Base-by-base conservation (phyloP, 2,888 invertebrate genomes). In the Drosophila fulvimacula region DNA sequence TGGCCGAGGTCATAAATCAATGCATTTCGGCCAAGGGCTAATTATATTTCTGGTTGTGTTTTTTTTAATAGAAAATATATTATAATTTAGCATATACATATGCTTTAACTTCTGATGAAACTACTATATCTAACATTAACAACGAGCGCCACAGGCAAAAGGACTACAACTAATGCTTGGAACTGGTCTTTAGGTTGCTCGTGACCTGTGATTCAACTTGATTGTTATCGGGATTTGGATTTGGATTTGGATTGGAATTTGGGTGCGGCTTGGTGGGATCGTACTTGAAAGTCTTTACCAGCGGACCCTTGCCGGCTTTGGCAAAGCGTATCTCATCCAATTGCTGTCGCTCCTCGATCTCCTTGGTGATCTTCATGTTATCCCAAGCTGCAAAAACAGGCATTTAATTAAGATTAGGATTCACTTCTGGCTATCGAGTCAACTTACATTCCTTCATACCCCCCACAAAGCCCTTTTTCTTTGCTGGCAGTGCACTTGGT, bases 1-100 rank as follows among this genome's bases (percentile, higher is more conserved):
- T 99, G 0, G 95, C 98, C 38, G 96, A 96, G 92, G 98, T 99
- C 15, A 98, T 99, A 7, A 99, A 99, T 92, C 97, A 98, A 90
- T 99, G 99, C 91, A 94, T 98, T 38, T 77, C 91, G 5, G 59
- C 77, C 0, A 89, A 74, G 62, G 77, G 80, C 41, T 87, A 73
- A 83, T 38, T 49, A 9, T 1, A 9, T 19, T 49, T 52, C 24
- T 48, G 44, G 5, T 38, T 36, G 21, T 75, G 44, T 27, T 44
- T 56, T 19, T 19, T 69, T 63, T 56, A 63, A 68, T 72, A 80
- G 48, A 82, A 82, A 75, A 84, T 69, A 73, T 64, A 39, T 38
- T 83, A 67, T 79, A 66, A 79, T 70, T 77, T 66, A 84, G 69
- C 74, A 73, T 79, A 82, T n/a, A 57, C 34, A 66, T 58, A 55